Evolutionary conservation across 2,888 invertebrate genomes (phyloP), one percentile per base, ranked within the genome.

Genomic region (Meganola albula): DNA sequence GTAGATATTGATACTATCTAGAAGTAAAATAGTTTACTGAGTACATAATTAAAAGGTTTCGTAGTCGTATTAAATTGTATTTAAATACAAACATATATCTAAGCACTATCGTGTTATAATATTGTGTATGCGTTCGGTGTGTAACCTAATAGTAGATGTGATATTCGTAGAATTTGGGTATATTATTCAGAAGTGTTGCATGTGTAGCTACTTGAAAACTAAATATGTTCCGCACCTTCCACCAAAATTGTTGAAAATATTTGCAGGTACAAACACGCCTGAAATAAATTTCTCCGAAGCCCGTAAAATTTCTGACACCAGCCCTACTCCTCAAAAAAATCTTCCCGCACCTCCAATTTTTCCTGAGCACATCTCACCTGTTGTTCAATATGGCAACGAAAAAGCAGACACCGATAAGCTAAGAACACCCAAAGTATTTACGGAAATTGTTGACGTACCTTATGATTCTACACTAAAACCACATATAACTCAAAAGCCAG

Each of bases 301-400:
- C 20, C 78, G 63, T 38, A 76, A 65, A 54, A 62, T 53, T 28
- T 40, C 44, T 25, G 70, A 74, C 37, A 20, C 42, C 66, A 31
- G 46, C 61, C 12, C 49, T 12, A 60, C 34, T 29, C 41, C 48
- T 7, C 63, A 61, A 40, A 70, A 58, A 39, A 72, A 68, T 44
- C 46, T 71, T 21, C 77, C 76, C 5, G 48, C 73, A 27, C 60
- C 68, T 22, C 87, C 87, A 9, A 67, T 86, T 6, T 87, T 75
- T 45, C 87, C 87, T 3, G 63, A 65, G 18, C 77, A 83, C 40
- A 63, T 87, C 10, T 62, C 74, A 12, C 87, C 82, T n/a, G 86
- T 86, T 58, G 84, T 87, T 1, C 86, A 87, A 56, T 87, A 87
- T 37, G 87, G 87, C 10, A 87, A 87, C 42, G 87, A 86, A 44